Percentiles rank a stretch among this genome's conserved stretches.
These are phyloP conservation scores for Hoplodrina blanda DNA, from an alignment of 2,888 invertebrate genomes.

Conservation along the genomic window DNA sequence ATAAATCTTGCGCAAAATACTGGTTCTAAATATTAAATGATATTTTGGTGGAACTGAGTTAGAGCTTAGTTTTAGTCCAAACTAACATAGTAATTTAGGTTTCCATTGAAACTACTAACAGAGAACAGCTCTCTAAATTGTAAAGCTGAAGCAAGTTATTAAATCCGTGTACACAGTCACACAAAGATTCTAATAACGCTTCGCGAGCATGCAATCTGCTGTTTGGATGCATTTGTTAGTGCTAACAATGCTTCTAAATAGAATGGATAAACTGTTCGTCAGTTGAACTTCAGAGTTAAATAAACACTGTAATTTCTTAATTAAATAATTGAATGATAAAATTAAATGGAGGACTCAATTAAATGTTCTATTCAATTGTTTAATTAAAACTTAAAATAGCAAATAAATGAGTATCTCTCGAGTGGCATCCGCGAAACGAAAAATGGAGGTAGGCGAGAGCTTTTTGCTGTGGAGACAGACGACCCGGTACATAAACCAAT, in stretches of 20 bases:
- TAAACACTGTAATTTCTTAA: slow-evolving; percentile 3
- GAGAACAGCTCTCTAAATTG: slow-evolving; percentile 42
- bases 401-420: not conserved
- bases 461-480: not conserved
- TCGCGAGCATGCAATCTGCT: slow-evolving; percentile 28
- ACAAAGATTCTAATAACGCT: slow-evolving; percentile 50
- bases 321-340: not conserved
- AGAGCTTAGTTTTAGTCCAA: slow-evolving; percentile 26
- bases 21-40: slow-evolving; percentile 37
- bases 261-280: slow-evolving; percentile 16
- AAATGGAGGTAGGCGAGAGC: not conserved
- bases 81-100: slow-evolving; percentile 48
- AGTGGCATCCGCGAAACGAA: not conserved
- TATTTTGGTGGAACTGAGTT: not conserved
- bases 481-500: too few species aligned
- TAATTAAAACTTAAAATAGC: slow-evolving; percentile 10
- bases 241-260: slow-evolving; percentile 27
- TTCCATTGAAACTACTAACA: slow-evolving; percentile 44
- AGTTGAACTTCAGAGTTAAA: not conserved
- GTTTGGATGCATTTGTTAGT: slow-evolving; percentile 35
- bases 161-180: slow-evolving; percentile 41
- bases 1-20: slow-evolving; percentile 34
- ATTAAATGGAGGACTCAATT: not conserved
- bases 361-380: slow-evolving; percentile 1
- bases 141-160: slow-evolving; percentile 52